phyloP scores from a whole-genome alignment of 2,113 vertebrate genomes.

The Abramis brama region DNA sequence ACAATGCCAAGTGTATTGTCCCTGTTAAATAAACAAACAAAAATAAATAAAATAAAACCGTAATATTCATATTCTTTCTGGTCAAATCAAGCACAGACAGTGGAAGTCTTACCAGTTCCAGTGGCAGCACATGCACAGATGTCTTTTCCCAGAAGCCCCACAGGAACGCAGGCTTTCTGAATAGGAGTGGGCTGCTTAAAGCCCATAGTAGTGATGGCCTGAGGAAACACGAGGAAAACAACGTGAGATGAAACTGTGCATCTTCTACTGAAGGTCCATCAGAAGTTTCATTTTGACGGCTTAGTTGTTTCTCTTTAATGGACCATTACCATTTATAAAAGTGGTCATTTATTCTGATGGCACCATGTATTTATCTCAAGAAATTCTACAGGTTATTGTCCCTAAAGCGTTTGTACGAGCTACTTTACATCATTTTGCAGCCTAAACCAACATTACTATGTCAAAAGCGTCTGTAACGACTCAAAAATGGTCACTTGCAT shows the following conservation, averaged over 20 bases:
- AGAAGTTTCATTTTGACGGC: no score
- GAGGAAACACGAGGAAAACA: constrained; percentile 21
- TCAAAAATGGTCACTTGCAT: not conserved
- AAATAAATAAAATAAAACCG: no score
- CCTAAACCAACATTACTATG: not conserved
- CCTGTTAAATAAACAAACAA: no score
- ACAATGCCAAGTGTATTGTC: no score
- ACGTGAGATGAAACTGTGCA: no score
- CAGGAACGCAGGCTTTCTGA: constrained; percentile 95
- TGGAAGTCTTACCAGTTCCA: constrained; percentile 83
- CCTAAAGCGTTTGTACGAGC: not conserved
- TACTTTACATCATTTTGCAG: not conserved
- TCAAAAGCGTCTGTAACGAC: not conserved
- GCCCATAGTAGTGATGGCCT: constrained; percentile 91
- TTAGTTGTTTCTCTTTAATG: no score
- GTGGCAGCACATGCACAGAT: constrained; percentile 97
- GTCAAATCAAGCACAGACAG: not conserved
- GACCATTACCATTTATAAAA: not conserved
- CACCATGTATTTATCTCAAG: not conserved
- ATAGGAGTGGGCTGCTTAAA: constrained; percentile 95
- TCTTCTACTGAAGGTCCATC: not conserved
- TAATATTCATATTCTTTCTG: not conserved
- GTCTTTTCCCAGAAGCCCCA: constrained; percentile 93
- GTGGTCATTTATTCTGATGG: not conserved
- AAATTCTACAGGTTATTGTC: not conserved